Evolutionary conservation across 2,113 vertebrate species (phyloP), one percentile per base, ranked within the genome.

Genomic region (Ictidomys tridecemlineatus): DNA sequence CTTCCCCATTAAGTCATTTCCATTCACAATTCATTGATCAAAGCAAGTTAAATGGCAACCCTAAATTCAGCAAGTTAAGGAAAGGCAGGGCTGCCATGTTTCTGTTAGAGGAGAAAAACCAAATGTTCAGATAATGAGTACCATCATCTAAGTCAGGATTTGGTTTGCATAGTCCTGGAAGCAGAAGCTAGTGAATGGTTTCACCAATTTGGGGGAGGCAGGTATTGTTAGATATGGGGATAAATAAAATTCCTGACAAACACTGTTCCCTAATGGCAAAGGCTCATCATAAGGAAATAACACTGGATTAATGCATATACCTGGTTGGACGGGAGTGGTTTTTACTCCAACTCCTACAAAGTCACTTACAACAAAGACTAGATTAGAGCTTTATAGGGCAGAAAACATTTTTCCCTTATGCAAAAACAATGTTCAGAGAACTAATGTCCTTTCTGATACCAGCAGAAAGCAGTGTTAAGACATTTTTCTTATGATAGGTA

Each of bases 111-210:
- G 4, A 20, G 12, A 30, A 65, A 93, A 82, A 78, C 10, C 42
- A 48, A 45, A 73, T 16, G 45, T 53, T 73, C 24, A 80, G 73
- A n/a, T 76, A 78, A 63, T 74, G 69, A 61, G 24, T 10, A 79
- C 7, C 28, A 14, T 37, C 32, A 6, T 12, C 53, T 39, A 73
- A n/a, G 65, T 83, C 76, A 80, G 16, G 16, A 58, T 84, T 24
- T 51, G 39, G 10, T 39, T 14, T 93, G 26, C 45, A 18, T 51
- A 70, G 74, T 22, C 20, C 34, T 84, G 26, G 28, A 76, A 63
- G 6, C n/a, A 85, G 74, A 96, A 95, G 34, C 42, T 86, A 91
- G 26, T 72, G 32, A 63, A 37, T 89, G 58, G n/a, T 67, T 91
- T 91, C 51, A 51, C 22, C 10, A 85, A 58, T 48, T 42, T 73